These are phyloP conservation scores for Dicyrtoma fusca DNA, from an alignment of 2,888 invertebrate species.

Conservation along the genomic window DNA sequence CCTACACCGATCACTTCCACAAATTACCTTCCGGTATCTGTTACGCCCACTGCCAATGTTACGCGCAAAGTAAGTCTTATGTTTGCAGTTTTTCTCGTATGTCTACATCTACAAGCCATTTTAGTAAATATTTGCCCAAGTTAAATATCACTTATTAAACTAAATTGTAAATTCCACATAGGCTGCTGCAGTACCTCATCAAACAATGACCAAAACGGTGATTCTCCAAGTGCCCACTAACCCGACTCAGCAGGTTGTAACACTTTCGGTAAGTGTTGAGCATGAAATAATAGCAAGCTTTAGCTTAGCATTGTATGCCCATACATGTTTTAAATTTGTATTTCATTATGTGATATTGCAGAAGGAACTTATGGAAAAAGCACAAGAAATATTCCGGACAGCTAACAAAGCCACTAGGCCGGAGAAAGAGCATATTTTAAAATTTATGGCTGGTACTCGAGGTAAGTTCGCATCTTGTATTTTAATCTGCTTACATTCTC, in stretches of 20 bases:
- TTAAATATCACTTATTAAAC: too few relatives aligned
- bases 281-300: too few relatives aligned
- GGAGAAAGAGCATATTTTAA: conserved; percentile 95
- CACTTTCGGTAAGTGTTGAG: conserved; percentile 52
- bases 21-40: background rate
- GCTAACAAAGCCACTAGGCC: conserved; percentile 95
- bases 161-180: too few relatives aligned
- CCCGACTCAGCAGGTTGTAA: conserved; percentile 54
- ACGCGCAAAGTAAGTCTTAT: background rate
- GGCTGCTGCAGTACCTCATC: conserved; percentile 35
- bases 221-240: conserved; percentile 55
- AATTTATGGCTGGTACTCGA: conserved; percentile 98
- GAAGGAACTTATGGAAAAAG: conserved; percentile 95
- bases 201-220: conserved; percentile 55
- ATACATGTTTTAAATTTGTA: too few relatives aligned
- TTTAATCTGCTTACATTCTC: too few relatives aligned
- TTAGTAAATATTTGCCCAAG: too few relatives aligned
- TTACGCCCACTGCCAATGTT: conserved; percentile 17
- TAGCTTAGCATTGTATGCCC: too few relatives aligned
- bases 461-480: conserved; percentile 63
- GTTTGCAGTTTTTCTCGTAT: too few relatives aligned
- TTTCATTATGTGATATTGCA: conserved; percentile 61
- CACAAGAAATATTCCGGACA: conserved; percentile 95
- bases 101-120: too few relatives aligned
- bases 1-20: conserved; percentile 23